phyloP scores from a whole-genome alignment of 2,113 vertebrate genomes.

The Amphiprion ocellaris region DNA sequence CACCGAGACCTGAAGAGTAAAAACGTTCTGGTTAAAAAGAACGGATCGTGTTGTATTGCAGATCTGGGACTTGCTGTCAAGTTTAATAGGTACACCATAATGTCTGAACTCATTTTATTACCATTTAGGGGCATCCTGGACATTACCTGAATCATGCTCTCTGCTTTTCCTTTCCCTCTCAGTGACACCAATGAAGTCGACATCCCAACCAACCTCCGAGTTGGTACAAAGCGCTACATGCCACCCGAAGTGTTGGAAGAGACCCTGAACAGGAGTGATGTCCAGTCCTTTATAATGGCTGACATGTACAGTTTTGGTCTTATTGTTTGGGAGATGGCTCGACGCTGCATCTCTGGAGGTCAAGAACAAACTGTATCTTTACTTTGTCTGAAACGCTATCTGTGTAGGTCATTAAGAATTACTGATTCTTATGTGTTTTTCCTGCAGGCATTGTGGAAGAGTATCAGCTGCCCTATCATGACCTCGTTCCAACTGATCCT shows the following conservation, averaged over 20 bases:
- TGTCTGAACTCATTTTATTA: background rate
- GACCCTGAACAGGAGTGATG: conserved; percentile 93
- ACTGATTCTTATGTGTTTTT: conserved; percentile 3
- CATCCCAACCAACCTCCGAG: conserved; percentile 94
- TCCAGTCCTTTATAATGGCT: conserved; percentile 99
- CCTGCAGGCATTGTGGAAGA: conserved; percentile 94
- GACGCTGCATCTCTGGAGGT: conserved; percentile 96
- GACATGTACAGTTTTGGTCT: conserved; percentile 99
- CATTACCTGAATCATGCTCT: background rate
- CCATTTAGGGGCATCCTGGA: background rate
- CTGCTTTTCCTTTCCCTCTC: background rate
- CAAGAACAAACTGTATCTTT: conserved; percentile 40
- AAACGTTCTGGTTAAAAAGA: conserved; percentile 98
- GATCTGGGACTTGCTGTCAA: conserved; percentile 97
- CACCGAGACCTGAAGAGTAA: conserved; percentile 98
- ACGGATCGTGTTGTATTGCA: conserved; percentile 95
- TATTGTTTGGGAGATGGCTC: conserved; percentile 96
- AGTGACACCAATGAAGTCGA: conserved; percentile 98
- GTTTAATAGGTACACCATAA: conserved; percentile 91
- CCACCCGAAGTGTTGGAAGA: conserved; percentile 97
- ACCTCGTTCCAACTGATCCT: conserved; percentile 93
- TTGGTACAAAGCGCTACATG: conserved; percentile 99
- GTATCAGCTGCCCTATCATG: conserved; percentile 96
- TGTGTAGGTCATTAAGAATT: background rate
- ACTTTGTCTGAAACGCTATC: background rate